Evolutionary conservation across 37 sponge, comb jelly and placozoan species (phyloP), one percentile per base, ranked within the genome.

Genomic region (Theonella swinhoei): DNA sequence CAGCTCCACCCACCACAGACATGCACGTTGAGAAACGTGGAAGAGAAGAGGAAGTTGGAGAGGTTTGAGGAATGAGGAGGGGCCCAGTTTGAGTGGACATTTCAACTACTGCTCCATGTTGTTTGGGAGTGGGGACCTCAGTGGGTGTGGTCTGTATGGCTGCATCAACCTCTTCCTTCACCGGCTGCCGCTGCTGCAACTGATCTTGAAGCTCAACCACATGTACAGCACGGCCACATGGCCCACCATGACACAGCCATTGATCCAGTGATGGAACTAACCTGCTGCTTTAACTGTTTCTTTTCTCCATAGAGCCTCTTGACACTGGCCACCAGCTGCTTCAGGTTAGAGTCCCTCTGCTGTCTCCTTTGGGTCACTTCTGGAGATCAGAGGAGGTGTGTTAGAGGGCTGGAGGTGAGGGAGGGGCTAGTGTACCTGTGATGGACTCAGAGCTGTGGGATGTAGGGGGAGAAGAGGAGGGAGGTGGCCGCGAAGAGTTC

Each of bases 391-490:
- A 17, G 54, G 54, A 47, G 11, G 54, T 33, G 47, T 62, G 62
- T 23, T 37, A 38, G 43, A 68, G 72, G 58, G 68, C 32, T n/a
- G 72, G 82, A 68, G 72, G 72, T 23, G 36, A n/a, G 60, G 68
- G 31, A 35, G 39, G 37, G 37, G 64, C 4, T 38, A 59, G 20
- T 47, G 37, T 23, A 43, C 31, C 22, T 25, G 75, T 24, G 37
- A 60, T 25, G 75, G 40, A 20, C 64, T 47, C 31, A 35, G 64
- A 35, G 26, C 29, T 23, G 64, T 54, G 62, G 39, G 75, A 71
- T 74, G 61, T 30, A 54, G 62, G 38, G 7, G 5, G 67, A 24
- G 67, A 66, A 24, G 67, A 66, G n/a, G 67, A 29, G 31, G 67
- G 31, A 66, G 67, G 67, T n/a, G n/a, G n/a, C 4, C n/a, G 35